Evolutionary conservation across 2,113 vertebrate species (phyloP).

Genomic region (Amphilophus citrinellus): DNA sequence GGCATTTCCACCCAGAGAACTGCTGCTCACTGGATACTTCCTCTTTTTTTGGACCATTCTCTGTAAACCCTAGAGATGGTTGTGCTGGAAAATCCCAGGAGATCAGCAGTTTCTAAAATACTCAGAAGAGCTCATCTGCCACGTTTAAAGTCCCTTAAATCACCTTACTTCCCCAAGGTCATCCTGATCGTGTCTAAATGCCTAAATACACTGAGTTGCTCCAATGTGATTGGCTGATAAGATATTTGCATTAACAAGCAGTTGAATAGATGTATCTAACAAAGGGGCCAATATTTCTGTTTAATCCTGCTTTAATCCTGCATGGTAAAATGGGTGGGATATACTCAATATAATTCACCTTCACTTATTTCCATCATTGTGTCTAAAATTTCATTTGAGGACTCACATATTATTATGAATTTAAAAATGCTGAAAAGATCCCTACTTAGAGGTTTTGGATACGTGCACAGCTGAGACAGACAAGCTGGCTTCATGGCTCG

Average conservation of each 20-base stretch:
- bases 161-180: not conserved
- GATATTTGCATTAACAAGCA: not conserved
- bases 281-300: not conserved
- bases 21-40: too few relatives aligned
- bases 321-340: not conserved
- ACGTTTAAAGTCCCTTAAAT: not conserved
- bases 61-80: too few relatives aligned
- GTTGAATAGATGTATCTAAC: not conserved
- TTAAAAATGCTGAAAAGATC: not conserved
- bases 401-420: not conserved
- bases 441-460: not conserved
- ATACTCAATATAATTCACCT: not conserved
- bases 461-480: not conserved
- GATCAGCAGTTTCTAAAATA: too few relatives aligned
- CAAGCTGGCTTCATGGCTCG: not conserved
- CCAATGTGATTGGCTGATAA: too few relatives aligned
- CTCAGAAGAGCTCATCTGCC: not conserved
- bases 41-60: too few relatives aligned
- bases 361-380: not conserved
- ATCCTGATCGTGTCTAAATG: not conserved
- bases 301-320: not conserved
- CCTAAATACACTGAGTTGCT: not conserved
- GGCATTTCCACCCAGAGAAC: too few relatives aligned
- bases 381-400: not conserved
- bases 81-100: too few relatives aligned